phyloP scores from a whole-genome alignment of 2,113 vertebrate species.

The Clupea harengus region DNA sequence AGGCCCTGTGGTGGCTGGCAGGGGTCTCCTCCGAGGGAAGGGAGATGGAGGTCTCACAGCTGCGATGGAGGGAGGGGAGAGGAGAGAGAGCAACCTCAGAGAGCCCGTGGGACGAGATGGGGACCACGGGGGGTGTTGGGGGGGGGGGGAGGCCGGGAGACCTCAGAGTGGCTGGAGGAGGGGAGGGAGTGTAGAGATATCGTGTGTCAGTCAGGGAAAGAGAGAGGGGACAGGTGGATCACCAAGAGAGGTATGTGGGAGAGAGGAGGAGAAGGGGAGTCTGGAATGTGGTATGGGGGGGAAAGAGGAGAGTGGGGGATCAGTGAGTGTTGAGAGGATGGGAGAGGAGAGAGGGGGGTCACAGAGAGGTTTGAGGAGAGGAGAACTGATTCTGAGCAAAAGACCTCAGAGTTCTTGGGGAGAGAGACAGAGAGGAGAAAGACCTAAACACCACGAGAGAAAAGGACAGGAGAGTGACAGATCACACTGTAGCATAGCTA shows the following conservation, averaged over 20 bases:
- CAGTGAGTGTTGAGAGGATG: not conserved
- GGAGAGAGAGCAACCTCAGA: not conserved
- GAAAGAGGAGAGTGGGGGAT: not conserved
- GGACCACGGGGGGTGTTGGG: not conserved
- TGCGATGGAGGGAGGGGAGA: not conserved
- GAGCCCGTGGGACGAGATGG: not conserved
- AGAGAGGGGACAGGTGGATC: not conserved
- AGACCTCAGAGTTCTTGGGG: not conserved
- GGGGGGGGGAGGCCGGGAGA: not conserved
- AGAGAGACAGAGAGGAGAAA: not conserved
- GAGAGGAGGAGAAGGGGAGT: not conserved
- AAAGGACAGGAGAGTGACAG: not conserved
- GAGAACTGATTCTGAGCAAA: not conserved
- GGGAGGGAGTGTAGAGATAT: not conserved
- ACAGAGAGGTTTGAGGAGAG: not conserved
- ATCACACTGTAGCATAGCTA: not conserved
- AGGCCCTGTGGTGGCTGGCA: constrained; percentile 22
- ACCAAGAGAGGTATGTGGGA: not conserved
- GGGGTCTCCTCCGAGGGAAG: not conserved
- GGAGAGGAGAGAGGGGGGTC: no score
- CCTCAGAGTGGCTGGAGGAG: not conserved
- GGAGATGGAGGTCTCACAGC: not conserved
- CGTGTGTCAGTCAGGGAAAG: not conserved
- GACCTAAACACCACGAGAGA: not conserved
- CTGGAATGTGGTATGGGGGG: not conserved